Evolutionary conservation across 2,888 invertebrate genomes (phyloP).

Genomic region (Busseola fusca): DNA sequence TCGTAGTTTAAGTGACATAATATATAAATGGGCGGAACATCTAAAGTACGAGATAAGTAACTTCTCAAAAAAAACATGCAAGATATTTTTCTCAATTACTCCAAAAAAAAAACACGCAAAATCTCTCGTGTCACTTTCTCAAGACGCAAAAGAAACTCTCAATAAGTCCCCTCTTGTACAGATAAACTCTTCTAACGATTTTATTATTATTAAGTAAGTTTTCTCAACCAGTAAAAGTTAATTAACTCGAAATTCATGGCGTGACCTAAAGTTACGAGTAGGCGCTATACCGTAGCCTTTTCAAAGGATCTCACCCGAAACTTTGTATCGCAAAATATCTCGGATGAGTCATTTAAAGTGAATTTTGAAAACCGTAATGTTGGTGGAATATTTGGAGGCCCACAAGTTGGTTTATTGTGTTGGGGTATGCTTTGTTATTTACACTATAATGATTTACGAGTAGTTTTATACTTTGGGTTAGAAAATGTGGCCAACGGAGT

Average conservation of each 20-base stretch:
- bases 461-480: conserved; percentile 1
- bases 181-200: conserved; percentile 55
- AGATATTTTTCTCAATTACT: neutral
- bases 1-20: neutral
- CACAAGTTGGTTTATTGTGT: conserved; percentile 33
- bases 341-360: conserved; percentile 77
- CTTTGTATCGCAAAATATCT: conserved; percentile 70
- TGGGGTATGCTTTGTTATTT: neutral
- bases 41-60: neutral
- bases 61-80: neutral
- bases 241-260: conserved; percentile 78
- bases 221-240: conserved; percentile 63
- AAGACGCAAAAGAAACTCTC: conserved; percentile 27
- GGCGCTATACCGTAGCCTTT: conserved; percentile 72
- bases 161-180: conserved; percentile 38
- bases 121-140: conserved; percentile 19
- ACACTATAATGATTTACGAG: neutral
- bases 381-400: conserved; percentile 29
- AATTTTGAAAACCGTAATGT: conserved; percentile 68
- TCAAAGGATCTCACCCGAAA: conserved; percentile 74
- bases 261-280: conserved; percentile 74
- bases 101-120: conserved; percentile 3
- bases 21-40: neutral
- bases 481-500: neutral
- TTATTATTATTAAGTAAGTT: conserved; percentile 72